A percentile compares a stretch with the other conserved stretches of the same genome.
phyloP scores from a whole-genome alignment of 2,113 vertebrate species.

The Callionymus lyra region DNA sequence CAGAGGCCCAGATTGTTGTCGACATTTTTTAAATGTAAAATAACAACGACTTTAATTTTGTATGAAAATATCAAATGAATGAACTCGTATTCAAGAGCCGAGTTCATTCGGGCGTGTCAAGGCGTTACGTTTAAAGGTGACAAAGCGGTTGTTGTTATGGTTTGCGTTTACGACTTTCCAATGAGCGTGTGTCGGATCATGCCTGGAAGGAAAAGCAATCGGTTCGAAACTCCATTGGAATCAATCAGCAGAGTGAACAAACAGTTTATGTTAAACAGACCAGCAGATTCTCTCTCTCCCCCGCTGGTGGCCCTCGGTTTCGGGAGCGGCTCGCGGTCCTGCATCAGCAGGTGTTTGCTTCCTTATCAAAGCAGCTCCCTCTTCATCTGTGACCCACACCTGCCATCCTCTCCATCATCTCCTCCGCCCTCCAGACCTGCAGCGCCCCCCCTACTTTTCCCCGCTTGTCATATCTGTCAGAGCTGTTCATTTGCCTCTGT shows the following conservation, averaged over 20 bases:
- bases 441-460: slow-evolving; percentile 7
- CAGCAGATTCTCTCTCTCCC: not conserved
- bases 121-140: slow-evolving; percentile 5
- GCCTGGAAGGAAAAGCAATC: slow-evolving; percentile 11
- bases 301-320: too few species aligned
- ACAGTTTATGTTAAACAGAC: not conserved
- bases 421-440: slow-evolving; percentile 21
- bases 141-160: slow-evolving; percentile 9
- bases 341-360: slow-evolving; percentile 24
- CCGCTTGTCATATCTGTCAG: slow-evolving; percentile 59
- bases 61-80: too few species aligned
- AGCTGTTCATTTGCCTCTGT: slow-evolving; percentile 40
- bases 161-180: slow-evolving; percentile 1
- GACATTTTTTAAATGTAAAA: too few species aligned
- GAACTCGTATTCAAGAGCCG: too few species aligned
- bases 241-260: slow-evolving; percentile 8
- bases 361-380: slow-evolving; percentile 18
- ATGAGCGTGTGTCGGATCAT: slow-evolving; percentile 5
- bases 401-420: slow-evolving; percentile 33
- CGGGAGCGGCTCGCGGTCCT: too few species aligned
- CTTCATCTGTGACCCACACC: slow-evolving; percentile 41
- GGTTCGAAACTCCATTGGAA: slow-evolving; percentile 17
- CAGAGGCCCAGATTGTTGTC: too few species aligned
- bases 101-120: not conserved
- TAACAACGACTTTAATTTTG: too few species aligned